Base-by-base conservation (phyloP, 2,888 invertebrate species). In the Rapana venosa region DNA sequence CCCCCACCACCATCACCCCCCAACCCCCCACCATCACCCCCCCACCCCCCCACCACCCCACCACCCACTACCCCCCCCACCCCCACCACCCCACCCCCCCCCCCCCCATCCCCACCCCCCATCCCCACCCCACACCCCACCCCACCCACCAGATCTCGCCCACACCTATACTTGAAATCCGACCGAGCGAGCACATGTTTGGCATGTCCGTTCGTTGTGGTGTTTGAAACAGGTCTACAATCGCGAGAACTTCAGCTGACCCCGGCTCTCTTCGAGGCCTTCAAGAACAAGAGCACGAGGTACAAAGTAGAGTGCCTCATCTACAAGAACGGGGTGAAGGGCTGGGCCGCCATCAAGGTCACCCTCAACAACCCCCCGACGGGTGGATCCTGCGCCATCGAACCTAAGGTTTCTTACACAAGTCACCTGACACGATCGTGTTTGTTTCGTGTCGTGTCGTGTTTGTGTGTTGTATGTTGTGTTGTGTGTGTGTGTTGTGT, bases 201-300 rank as follows among this genome's bases (percentile, higher is more conserved):
- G 88, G 61, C 15, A 17, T 0, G 22, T 47, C 47, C 8, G 8
- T 26, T 74, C 74, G 87, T 85, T 8, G n/a, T n/a, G n/a, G n/a
- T n/a, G n/a, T n/a, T n/a, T n/a, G n/a, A n/a, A n/a, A n/a, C 86
- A 95, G 95, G 94, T 8, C 26, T 92, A 22, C 32, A 89, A 13
- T 95, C 94, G 0, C 84, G 89, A 13, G 92, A 93, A 84, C 90
- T 95, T 1, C 92, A 94, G 17, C 93, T 95, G 35, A 32, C 89
- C 11, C 88, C 91, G 11, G 15, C 61, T 0, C 84, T 95, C 79
- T 95, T 95, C 87, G 86, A 84, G 0, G 87, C 92, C 30, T 91
- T 88, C 83, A 61, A 79, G 0, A 36, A 79, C 11, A 11, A 90
- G 30, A 94, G 94, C 91, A 61, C 91, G 93, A 35, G 91, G 83